Base-by-base conservation (phyloP, 2,888 invertebrate species). In the Ectropis crepuscularia region DNA sequence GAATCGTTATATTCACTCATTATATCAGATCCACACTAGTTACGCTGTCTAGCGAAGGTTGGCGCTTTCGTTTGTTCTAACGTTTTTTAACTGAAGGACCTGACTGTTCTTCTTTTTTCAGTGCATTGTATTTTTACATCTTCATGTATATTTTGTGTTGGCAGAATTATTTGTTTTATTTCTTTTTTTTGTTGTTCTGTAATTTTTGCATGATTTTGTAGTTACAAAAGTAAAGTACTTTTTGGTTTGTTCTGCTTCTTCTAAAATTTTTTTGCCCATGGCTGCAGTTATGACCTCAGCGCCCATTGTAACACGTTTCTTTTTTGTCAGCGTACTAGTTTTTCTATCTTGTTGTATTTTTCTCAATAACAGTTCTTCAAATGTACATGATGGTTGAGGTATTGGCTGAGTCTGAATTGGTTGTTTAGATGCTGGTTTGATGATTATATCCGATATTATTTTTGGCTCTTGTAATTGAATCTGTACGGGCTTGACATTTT, bases 11-110 rank as follows among this genome's bases (percentile, higher is more conserved):
- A 43, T 42, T 51, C 51, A 42, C 60, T 60, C 47, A 53, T 60
- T 28, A 60, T 60, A 53, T 60, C 53, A 48, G 60, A 60, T 53
- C n/a, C n/a, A 61, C 57, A 57, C 57, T 62, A 57, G 57, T 53
- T 37, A 53, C 53, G 53, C 53, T 57, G 50, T 55, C n/a, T 57
- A 45, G 50, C 51, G 57, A 57, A 38, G 51, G 51, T 51, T 62
- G 9, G 16, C 51, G 46, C 57, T 62, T 57, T 51, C 51, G 50
- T 57, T 62, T 62, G 45, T 50, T 53, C 57, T 51, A 53, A 42
- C 48, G 51, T n/a, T 57, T 51, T 53, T 47, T 57, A 53, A 41
- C 48, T 62, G 57, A 62, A 39, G 61, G 53, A 47, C 61, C 61
- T 51, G 55, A 43, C 45, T 61, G 46, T 43, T 51, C 54, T 43